Evolutionary conservation across 2,888 invertebrate genomes (phyloP).

Genomic region (Eueremaeus valkanovi): DNA sequence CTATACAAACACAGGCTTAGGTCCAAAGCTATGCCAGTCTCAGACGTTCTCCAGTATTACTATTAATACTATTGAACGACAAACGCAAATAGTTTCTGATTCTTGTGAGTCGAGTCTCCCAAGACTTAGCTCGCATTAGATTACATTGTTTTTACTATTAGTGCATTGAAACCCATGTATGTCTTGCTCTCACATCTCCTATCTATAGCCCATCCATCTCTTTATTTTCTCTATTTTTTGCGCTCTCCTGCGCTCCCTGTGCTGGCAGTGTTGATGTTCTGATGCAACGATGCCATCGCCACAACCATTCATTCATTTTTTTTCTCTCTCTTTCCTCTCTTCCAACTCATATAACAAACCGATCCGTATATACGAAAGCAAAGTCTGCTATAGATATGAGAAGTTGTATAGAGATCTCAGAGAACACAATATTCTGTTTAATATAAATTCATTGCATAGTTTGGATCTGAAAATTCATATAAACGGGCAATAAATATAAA

Average conservation of each 20-base stretch:
- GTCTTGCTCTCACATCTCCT: constrained; percentile 12
- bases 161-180: not conserved
- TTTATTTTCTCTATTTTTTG: not conserved
- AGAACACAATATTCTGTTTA: not conserved
- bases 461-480: not conserved
- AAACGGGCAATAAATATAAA: constrained; percentile 15
- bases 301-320: not conserved
- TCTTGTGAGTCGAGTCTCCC: constrained; percentile 15
- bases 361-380: not conserved
- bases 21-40: not conserved
- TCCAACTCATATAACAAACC: not conserved
- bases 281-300: not conserved
- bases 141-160: constrained; percentile 30
- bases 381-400: not conserved
- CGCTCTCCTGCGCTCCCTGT: not conserved
- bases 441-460: constrained; percentile 14
- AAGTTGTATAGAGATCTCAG: not conserved
- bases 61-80: constrained; percentile 36
- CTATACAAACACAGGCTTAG: not conserved
- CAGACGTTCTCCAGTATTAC: not conserved
- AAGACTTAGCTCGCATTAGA: constrained; percentile 9
- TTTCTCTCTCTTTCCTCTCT: not conserved
- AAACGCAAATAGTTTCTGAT: constrained; percentile 27
- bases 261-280: not conserved
- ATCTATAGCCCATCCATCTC: constrained; percentile 14